Evolutionary conservation across 2,888 invertebrate species (phyloP), one percentile per base, ranked within the genome.

Genomic region (Thymelicus sylvestris): DNA sequence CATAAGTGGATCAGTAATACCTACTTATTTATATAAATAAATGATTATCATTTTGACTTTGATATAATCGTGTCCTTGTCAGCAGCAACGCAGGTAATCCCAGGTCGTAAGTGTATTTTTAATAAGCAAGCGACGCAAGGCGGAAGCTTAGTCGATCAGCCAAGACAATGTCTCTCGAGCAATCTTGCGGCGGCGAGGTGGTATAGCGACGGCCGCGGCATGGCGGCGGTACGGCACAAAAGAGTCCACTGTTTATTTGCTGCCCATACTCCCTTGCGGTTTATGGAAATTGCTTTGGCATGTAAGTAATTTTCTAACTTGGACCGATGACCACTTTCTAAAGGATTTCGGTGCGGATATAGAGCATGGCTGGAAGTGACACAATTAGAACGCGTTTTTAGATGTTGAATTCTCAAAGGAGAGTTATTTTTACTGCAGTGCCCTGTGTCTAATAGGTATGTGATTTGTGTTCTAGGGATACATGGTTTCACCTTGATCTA

Each of bases 231-330:
- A 89, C 87, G 78, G 79, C 83, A 85, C 89, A 88, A 90, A 90
- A 88, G 88, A 78, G 85, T 86, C 80, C 83, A 81, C 83, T 87
- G 88, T 91, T 87, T 90, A 90, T 92, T 89, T 89, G 88, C 84
- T 78, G 88, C 83, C 83, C 86, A 86, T 86, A 85, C 86, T 84
- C 78, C 80, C 84, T 88, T 93, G 93, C 87, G 93, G 93, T 93
- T 81, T 85, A 80, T 74, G 84, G 81, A 84, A 87, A 92, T 91
- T 92, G 89, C 89, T 81, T 88, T 76, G 83, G 85, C 89, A 85
- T 92, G 91, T 91, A 92, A 90, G 90, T 91, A 89, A 93, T 93
- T 91, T 92, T 92, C 93, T 92, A 92, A 92, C 82, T 82, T 84
- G 77, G 81, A 82, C 85, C 85, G 80, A 82, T 80, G 85, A 86